Conservation (phyloP, 2,797 vertebrate species). For the Enteromius treurensis region DNA sequence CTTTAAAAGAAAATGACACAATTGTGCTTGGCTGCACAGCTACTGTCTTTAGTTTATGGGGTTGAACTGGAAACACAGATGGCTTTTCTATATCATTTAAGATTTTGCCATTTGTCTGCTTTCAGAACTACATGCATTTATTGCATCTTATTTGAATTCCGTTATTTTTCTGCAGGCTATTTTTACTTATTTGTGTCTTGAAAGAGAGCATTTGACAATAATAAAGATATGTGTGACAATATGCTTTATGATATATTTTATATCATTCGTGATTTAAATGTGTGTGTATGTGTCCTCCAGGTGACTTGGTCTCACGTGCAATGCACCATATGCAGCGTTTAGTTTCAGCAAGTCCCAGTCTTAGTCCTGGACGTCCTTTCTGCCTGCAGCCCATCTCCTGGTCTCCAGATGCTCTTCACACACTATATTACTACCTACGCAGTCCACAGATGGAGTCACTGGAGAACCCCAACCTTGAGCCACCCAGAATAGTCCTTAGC, state of each 20-base stretch:
- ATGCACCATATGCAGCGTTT: slow-evolving; percentile 93
- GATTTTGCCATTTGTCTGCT: slow-evolving; percentile 6
- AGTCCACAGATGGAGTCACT: slow-evolving; percentile 91
- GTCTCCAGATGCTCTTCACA: slow-evolving; percentile 90
- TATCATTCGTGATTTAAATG: background rate
- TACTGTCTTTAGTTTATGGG: slow-evolving; percentile 16
- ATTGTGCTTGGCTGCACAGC: slow-evolving; percentile 16
- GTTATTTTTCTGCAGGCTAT: background rate
- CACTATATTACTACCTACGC: slow-evolving; percentile 95
- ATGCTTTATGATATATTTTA: background rate
- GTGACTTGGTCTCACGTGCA: slow-evolving; percentile 90
- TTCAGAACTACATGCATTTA: slow-evolving; percentile 10
- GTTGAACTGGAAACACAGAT: slow-evolving; percentile 21
- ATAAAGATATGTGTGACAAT: too few species aligned
- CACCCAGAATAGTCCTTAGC: slow-evolving; percentile 83
- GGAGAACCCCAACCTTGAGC: slow-evolving; percentile 93
- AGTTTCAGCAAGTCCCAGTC: slow-evolving; percentile 71
- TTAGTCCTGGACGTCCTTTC: slow-evolving; percentile 78
- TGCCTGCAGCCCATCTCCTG: slow-evolving; percentile 85
- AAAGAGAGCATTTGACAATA: background rate
- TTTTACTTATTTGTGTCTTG: background rate
- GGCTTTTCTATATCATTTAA: slow-evolving; percentile 18
- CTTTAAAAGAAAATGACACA: slow-evolving; percentile 25
- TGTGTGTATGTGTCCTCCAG: slow-evolving; percentile 68
- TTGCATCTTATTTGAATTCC: slow-evolving; percentile 7